Percentiles rank a stretch among this genome's conserved stretches.
phyloP scores from a whole-genome alignment of 2,888 invertebrate species.

The Nasonovia ribisnigri region DNA sequence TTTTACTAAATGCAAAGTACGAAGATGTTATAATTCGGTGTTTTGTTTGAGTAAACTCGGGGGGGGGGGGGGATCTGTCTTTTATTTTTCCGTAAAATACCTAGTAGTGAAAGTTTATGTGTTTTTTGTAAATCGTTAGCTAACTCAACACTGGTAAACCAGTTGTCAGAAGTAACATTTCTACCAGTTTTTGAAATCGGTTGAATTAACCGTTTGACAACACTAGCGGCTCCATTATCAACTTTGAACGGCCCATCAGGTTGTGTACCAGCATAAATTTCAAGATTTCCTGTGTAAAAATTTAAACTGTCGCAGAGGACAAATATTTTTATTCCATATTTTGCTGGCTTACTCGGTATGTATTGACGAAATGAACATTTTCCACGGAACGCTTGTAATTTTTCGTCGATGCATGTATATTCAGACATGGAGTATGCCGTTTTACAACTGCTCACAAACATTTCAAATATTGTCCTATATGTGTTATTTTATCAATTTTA shows the following conservation, averaged over 20 bases:
- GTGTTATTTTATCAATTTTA: slow-evolving; percentile 46
- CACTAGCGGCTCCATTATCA: background rate
- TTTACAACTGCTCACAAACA: slow-evolving; percentile 39
- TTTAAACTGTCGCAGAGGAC: slow-evolving; percentile 31
- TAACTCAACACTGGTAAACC: slow-evolving; percentile 66
- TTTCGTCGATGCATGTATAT: slow-evolving; percentile 60
- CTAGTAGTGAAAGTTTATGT: slow-evolving; percentile 66
- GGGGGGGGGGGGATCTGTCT: slow-evolving; percentile 68
- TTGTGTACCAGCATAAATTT: slow-evolving; percentile 51
- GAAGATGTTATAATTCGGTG: slow-evolving; percentile 66
- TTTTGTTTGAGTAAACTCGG: slow-evolving; percentile 68
- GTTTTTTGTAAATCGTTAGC: slow-evolving; percentile 66
- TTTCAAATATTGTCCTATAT: slow-evolving; percentile 46
- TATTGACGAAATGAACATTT: slow-evolving; percentile 67
- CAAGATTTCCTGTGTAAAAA: slow-evolving; percentile 45
- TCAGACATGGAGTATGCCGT: background rate
- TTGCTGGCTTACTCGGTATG: slow-evolving; percentile 18
- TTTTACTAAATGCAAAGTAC: slow-evolving; percentile 68
- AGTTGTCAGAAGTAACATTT: slow-evolving; percentile 67
- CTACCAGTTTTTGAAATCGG: slow-evolving; percentile 64
- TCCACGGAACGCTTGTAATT: slow-evolving; percentile 68
- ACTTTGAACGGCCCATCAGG: slow-evolving; percentile 35
- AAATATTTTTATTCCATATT: slow-evolving; percentile 55
- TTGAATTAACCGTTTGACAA: slow-evolving; percentile 49
- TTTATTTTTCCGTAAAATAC: slow-evolving; percentile 67